phyloP scores from a whole-genome alignment of 2,113 vertebrate genomes.

The Circaetus gallicus region DNA sequence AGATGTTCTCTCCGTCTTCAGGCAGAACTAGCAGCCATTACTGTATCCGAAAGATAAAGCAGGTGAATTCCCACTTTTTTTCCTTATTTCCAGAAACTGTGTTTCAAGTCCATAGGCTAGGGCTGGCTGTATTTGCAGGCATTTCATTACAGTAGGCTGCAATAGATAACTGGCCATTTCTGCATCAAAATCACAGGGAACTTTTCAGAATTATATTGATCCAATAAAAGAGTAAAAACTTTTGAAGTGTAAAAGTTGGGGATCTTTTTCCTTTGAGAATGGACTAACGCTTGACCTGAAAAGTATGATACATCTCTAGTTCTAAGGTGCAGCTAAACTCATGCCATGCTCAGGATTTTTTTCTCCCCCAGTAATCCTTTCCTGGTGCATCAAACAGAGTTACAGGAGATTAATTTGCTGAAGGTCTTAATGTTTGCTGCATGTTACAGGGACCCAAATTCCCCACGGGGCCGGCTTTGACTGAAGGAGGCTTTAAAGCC shows the following conservation, averaged over 20 bases:
- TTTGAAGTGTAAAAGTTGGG: neutral
- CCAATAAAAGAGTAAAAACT: neutral
- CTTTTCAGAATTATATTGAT: neutral
- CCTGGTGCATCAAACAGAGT: neutral
- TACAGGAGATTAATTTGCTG: neutral
- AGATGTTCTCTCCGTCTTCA: neutral
- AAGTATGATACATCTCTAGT: neutral
- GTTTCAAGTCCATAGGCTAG: neutral
- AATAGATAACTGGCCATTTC: neutral
- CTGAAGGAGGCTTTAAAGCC: neutral
- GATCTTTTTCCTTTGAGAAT: neutral
- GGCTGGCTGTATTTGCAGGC: neutral
- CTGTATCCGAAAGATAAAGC: neutral
- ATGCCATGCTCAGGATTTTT: neutral
- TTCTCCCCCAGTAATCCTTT: neutral
- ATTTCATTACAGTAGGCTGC: neutral
- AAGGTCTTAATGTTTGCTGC: neutral
- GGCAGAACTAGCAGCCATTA: neutral
- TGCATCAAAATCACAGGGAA: neutral
- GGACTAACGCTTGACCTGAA: neutral
- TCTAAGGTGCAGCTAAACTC: neutral
- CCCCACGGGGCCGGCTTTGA: neutral
- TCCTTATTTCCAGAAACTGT: neutral
- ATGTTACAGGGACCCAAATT: neutral
- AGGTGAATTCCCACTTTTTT: neutral